Base-by-base conservation (phyloP, 2,797 vertebrate genomes). In the Diplodus puntazzo region DNA sequence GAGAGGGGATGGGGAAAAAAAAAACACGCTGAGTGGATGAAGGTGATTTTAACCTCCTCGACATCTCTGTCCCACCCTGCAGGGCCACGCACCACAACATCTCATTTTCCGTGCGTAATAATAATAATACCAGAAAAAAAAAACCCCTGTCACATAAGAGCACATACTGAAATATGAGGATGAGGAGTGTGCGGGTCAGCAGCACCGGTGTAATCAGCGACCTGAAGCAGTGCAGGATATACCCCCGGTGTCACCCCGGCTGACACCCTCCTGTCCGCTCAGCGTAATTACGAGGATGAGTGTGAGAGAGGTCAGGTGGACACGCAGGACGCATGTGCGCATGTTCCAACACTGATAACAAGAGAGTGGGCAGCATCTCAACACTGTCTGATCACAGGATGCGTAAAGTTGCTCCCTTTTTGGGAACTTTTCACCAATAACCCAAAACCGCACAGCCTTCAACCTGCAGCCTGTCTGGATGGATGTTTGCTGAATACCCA, bases 281-380 rank as follows among this genome's bases (percentile, higher is more conserved):
- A 66, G 69, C 72, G 77, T 88, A 87, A 92, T 93, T 90, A 91
- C 67, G 62, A 78, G 87, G 87, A 92, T 87, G 81, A 91, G 91
- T 90, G 91, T 91, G 88, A 78, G 92, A 92, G 88, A 81, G 88
- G 89, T 88, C 92, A 90, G 85, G 84, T 67, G 79, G 75, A 85
- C 84, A 76, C 80, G 69, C 86, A 88, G 64, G 73, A 58, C 78
- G 48, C 45, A 5, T 76, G 87, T 91, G 89, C 86, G 84, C 88
- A 89, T 86, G 86, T 80, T 23, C 79, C 61, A 52, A 55, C 23
- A 12, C 27, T 61, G 59, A n/a, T 7, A n/a, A 11, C 53, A 11
- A 34, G n/a, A 55, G 53, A 6, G 53, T 27, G 73, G 27, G 54
- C 64, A 68, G 21, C 62, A n/a, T 66, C 58, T 74, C 21, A 75